phyloP scores from a whole-genome alignment of 2,888 invertebrate species.

The Smittia sp. region DNA sequence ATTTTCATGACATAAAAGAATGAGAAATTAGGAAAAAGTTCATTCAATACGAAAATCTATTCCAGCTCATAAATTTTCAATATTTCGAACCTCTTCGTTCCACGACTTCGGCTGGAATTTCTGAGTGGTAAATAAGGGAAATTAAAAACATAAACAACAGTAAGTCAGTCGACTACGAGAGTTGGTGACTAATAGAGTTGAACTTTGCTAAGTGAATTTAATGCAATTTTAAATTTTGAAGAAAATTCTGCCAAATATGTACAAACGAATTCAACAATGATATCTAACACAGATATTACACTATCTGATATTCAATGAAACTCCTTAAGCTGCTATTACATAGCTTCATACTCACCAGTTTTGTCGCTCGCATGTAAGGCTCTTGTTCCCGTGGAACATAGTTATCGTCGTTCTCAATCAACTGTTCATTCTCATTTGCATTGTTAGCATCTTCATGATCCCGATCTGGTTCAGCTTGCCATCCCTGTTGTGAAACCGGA shows the following conservation, averaged over 20 bases:
- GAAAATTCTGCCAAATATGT: too few species aligned
- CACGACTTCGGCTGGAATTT: slow-evolving; percentile 13
- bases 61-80: neutral
- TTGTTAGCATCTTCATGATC: slow-evolving; percentile 31
- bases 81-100: slow-evolving; percentile 5
- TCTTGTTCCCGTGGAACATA: neutral
- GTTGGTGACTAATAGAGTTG: too few species aligned
- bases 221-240: too few species aligned
- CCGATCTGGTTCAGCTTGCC: slow-evolving; percentile 44
- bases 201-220: too few species aligned
- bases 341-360: slow-evolving; percentile 24
- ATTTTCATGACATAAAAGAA: too few species aligned
- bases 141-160: neutral
- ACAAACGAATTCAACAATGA: too few species aligned
- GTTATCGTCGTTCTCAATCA: slow-evolving; percentile 10
- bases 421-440: slow-evolving; percentile 29
- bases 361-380: slow-evolving; percentile 37
- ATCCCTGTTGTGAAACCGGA: slow-evolving; percentile 48
- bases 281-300: neutral
- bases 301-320: too few species aligned
- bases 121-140: slow-evolving; percentile 22
- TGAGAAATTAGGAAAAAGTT: neutral
- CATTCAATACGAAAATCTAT: neutral
- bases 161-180: too few species aligned
- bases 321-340: too few species aligned